Evolutionary conservation across 1,140 invertebrate species (phyloP).

Genomic region (Idris sp.): DNA sequence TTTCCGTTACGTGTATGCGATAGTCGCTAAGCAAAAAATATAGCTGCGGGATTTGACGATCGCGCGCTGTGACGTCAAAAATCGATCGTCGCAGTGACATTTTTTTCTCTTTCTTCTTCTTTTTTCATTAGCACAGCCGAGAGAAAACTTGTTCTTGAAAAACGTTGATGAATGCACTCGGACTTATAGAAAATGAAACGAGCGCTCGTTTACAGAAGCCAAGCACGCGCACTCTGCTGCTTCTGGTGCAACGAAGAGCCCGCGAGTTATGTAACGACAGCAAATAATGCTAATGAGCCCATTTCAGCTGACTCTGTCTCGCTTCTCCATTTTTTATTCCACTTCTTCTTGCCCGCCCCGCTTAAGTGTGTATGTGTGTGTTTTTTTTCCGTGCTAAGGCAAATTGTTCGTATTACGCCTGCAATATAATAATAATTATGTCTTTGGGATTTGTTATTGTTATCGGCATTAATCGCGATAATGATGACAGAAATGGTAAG

Average conservation of each 20-base stretch:
- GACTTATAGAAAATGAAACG: slow-evolving; percentile 11
- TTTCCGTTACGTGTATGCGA: too few species aligned
- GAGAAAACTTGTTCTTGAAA: slow-evolving; percentile 21
- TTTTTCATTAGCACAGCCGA: too few species aligned
- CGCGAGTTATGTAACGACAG: slow-evolving; percentile 75
- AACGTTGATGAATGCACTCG: slow-evolving; percentile 10
- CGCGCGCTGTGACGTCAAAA: too few species aligned
- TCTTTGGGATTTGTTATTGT: slow-evolving; percentile 53
- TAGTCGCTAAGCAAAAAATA: too few species aligned
- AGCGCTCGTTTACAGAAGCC: slow-evolving; percentile 3
- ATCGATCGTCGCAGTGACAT: too few species aligned
- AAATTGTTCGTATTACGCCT: slow-evolving; percentile 61
- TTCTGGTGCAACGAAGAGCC: slow-evolving; percentile 44
- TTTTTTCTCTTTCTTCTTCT: not conserved
- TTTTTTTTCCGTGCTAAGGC: slow-evolving; percentile 51
- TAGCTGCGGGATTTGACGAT: too few species aligned
- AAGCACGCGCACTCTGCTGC: slow-evolving; percentile 11
- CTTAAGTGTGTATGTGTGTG: too few species aligned
- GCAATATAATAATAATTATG: slow-evolving; percentile 47
- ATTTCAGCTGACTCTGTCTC: slow-evolving; percentile 63
- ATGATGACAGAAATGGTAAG: slow-evolving; percentile 27
- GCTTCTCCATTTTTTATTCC: slow-evolving; percentile 31
- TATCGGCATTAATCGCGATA: slow-evolving; percentile 40
- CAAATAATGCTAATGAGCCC: slow-evolving; percentile 78
- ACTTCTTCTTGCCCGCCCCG: slow-evolving; percentile 46